Evolutionary conservation across 2,888 invertebrate species (phyloP).

Genomic region (Sminthurinus aureus): DNA sequence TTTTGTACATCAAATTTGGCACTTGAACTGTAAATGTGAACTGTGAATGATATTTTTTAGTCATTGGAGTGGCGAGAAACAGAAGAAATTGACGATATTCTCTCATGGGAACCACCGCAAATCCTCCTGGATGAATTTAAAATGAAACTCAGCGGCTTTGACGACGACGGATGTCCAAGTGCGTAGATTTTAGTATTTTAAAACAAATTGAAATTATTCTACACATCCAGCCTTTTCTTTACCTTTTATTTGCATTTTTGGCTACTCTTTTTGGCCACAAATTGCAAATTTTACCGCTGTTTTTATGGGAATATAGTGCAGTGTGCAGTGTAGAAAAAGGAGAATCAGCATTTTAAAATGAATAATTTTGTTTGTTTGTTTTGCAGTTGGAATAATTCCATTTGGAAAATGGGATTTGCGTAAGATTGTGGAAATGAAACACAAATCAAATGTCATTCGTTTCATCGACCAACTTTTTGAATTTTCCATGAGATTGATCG

Average conservation of each 20-base stretch:
- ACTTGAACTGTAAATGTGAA: too few relatives aligned
- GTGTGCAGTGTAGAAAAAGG: not conserved
- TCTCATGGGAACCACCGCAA: conserved; percentile 48
- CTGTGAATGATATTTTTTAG: conserved; percentile 34
- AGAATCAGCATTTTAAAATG: too few relatives aligned
- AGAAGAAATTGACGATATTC: conserved; percentile 45
- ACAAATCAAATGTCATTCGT: conserved; percentile 31
- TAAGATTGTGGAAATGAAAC: conserved; percentile 26
- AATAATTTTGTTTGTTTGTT: not conserved
- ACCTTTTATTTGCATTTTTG: not conserved
- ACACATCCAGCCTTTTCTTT: not conserved
- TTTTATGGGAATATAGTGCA: not conserved
- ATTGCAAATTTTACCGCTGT: not conserved
- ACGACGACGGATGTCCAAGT: conserved; percentile 54
- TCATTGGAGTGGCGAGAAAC: conserved; percentile 48
- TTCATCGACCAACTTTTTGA: conserved; percentile 38
- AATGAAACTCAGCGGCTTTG: conserved; percentile 48
- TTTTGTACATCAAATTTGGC: not conserved
- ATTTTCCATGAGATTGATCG: conserved; percentile 18
- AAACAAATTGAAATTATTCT: not conserved
- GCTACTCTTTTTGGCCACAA: not conserved
- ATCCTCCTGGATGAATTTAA: conserved; percentile 46
- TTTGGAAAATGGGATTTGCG: conserved; percentile 45
- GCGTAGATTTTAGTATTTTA: not conserved
- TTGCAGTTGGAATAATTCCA: conserved; percentile 36